Percentiles rank a stretch among this genome's conserved stretches.
phyloP scores from a whole-genome alignment of 2,113 vertebrate species.

The Elaphurus davidianus region DNA sequence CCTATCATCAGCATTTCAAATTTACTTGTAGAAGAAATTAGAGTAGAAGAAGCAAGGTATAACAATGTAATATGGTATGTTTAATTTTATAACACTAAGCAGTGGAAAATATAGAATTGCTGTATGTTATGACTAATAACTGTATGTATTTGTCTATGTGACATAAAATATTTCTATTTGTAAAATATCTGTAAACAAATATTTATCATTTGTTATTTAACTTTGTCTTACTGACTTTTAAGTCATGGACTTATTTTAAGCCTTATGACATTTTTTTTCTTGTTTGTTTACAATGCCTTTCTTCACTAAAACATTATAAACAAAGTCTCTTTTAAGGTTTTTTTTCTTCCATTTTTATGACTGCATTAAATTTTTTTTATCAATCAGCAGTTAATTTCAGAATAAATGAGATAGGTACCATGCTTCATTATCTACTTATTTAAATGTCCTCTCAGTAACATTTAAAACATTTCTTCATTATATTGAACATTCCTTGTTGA shows the following conservation, averaged over 20 bases:
- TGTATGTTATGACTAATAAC: not conserved
- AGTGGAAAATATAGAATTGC: not conserved
- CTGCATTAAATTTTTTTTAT: not conserved
- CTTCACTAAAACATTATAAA: not conserved
- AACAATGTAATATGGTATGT: not conserved
- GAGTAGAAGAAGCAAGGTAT: not conserved
- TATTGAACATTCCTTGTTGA: not conserved
- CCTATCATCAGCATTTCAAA: not conserved
- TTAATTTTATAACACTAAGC: not conserved
- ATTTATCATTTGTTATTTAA: not conserved
- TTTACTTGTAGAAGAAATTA: not conserved
- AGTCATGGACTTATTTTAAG: not conserved
- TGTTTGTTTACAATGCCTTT: not conserved
- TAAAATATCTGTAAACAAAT: not conserved
- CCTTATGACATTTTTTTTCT: too few relatives aligned
- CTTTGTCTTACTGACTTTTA: not conserved
- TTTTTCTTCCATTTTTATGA: not conserved
- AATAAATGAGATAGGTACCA: not conserved
- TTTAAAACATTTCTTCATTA: not conserved
- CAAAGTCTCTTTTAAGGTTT: not conserved
- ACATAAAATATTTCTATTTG: not conserved
- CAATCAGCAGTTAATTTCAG: not conserved
- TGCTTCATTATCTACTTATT: not conserved
- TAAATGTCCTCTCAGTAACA: not conserved
- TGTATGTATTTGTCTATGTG: not conserved